A percentile compares a stretch with the other conserved stretches of the same genome.
phyloP scores from a whole-genome alignment of 2,113 vertebrate species.

The Peromyscus leucopus region DNA sequence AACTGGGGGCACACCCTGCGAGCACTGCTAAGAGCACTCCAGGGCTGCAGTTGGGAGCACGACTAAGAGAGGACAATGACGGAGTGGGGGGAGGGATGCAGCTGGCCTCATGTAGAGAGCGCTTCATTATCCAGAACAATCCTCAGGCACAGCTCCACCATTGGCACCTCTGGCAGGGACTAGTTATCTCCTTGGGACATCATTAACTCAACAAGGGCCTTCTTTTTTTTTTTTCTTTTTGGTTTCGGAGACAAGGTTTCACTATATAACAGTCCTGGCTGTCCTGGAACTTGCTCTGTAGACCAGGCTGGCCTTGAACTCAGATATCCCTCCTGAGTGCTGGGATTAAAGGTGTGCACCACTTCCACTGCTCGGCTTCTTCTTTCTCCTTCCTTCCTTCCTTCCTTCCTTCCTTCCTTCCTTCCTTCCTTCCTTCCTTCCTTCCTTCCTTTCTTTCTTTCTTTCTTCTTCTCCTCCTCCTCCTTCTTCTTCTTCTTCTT shows the following conservation, averaged over 20 bases:
- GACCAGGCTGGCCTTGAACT: not conserved
- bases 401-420: too few relatives aligned
- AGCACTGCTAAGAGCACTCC: not conserved
- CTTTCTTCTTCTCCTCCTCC: rapidly evolving
- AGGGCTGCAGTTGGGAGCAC: not conserved
- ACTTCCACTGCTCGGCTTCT: not conserved
- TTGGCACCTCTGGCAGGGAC: not conserved
- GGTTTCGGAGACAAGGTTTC: not conserved
- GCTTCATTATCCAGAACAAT: not conserved
- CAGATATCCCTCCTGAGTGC: not conserved
- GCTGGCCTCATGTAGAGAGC: not conserved
- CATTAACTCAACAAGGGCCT: not conserved
- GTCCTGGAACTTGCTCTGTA: not conserved
- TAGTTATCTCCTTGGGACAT: not conserved
- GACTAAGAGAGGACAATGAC: not conserved
- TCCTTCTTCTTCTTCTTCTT: too few relatives aligned
- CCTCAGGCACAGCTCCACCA: not conserved
- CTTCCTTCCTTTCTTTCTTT: too few relatives aligned
- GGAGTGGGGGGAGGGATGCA: not conserved
- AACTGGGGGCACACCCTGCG: not conserved
- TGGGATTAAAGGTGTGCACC: not conserved
- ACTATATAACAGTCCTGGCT: not conserved
- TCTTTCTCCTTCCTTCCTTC: too few relatives aligned
- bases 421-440: too few relatives aligned
- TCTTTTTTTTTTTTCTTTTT: not conserved